These are phyloP conservation scores for Peribatodes rhomboidaria DNA, from an alignment of 2,888 invertebrate genomes.

Conservation along the genomic window DNA sequence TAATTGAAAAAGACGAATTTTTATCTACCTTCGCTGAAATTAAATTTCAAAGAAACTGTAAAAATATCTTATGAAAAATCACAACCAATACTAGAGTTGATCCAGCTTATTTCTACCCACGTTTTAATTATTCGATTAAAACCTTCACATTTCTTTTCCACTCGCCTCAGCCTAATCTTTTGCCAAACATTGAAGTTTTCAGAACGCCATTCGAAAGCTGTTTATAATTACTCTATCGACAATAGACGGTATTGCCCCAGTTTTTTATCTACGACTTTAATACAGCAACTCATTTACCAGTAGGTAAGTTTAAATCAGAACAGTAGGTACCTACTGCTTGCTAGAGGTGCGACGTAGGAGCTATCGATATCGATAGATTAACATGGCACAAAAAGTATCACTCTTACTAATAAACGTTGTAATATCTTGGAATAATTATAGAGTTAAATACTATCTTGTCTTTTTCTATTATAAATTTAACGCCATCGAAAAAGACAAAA, in stretches of 20 bases:
- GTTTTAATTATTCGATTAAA: neutral
- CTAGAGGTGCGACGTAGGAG: constrained; percentile 14
- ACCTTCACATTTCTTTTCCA: neutral
- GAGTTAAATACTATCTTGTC: no score
- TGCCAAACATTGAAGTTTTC: constrained; percentile 18
- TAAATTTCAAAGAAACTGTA: no score
- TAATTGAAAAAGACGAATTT: no score
- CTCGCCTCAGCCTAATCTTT: constrained; percentile 1
- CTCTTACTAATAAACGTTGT: no score
- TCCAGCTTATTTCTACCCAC: neutral
- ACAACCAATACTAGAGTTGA: neutral
- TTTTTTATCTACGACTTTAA: constrained; percentile 34
- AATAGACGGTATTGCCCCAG: constrained; percentile 36
- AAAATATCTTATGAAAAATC: neutral
- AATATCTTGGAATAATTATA: no score
- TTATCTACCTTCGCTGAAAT: no score
- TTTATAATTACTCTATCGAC: constrained; percentile 32
- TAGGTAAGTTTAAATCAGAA: constrained; percentile 32
- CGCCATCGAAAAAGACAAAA: neutral
- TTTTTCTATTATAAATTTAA: no score
- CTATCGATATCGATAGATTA: constrained; percentile 5
- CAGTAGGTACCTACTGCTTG: constrained; percentile 22
- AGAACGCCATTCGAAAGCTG: constrained; percentile 25
- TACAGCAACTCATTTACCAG: constrained; percentile 36
- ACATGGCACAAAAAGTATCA: no score